Base-by-base conservation (phyloP, 2,888 invertebrate genomes). In the Marronus borbonicus region DNA sequence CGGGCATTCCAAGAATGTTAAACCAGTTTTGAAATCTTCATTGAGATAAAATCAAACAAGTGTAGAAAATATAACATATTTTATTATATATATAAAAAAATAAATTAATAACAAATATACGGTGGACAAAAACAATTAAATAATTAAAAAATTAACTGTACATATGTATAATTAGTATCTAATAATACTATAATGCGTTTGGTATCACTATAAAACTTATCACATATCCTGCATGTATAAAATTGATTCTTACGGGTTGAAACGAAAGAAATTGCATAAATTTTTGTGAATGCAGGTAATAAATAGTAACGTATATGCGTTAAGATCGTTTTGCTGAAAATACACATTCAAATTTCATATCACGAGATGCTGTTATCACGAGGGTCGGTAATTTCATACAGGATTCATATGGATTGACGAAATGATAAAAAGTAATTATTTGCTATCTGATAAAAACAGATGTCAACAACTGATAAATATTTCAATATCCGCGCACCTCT, bases 391-490 rank as follows among this genome's bases (percentile, higher is more conserved):
- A 31, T 62, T 62, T 31, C 24, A 62, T 31, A 14, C 31, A 62
- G 62, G 62, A n/a, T n/a, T n/a, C n/a, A n/a, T n/a, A n/a, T 28
- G 50, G 28, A 7, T n/a, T 49, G 68, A 24, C 7, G 24, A 50
- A 68, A 50, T 12, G 50, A 68, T 50, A 68, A 68, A 74, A 60
- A 44, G n/a, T 74, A 24, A 68, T 72, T 74, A 74, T 74, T 60
- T 74, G 60, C 49, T 44, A 74, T 60, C 72, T 44, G 72, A 74
- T 60, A 74, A 74, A 12, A 17, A 68, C 50, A 28, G 50, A 50
- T 50, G 68, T 68, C 68, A 68, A 68, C 68, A 68, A 31, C 50
- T 28, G 68, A 50, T 68, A 68, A 68, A 7, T 2, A 17, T 50
- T 68, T 68, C 28, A 68, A 68, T 68, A 68, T 49, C 24, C 50